Base-by-base conservation (phyloP, 2,888 invertebrate species). In the Drosophila hawaiiensis region DNA sequence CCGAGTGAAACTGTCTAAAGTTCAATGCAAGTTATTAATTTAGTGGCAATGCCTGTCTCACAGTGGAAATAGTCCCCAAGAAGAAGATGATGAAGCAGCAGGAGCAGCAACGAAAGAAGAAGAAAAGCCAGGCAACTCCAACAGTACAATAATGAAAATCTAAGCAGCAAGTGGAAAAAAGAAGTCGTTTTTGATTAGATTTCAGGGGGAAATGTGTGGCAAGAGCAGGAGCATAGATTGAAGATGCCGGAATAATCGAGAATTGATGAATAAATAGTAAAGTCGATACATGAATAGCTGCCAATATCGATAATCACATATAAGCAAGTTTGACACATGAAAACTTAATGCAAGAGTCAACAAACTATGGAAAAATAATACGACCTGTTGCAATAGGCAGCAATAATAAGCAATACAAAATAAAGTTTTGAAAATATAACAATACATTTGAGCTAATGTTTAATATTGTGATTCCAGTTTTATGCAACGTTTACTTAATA, bases 11-110 rank as follows among this genome's bases (percentile, higher is more conserved):
- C 60, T 54, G 68, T 19, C 65, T 50, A 68, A 66, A 76, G 65
- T 63, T 75, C 55, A 63, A 71, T 66, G 39, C 47, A 61, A 75
- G 41, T 68, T 78, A 75, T 74, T 64, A 65, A 74, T 78, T 73
- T 73, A 68, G 49, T 64, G 64, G 50, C 68, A 64, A 71, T 58
- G 16, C 25, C 47, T 4, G 19, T 0, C 37, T 10, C 37, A 14
- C 16, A 19, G 12, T 16, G 14, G n/a, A 5, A n/a, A 6, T 7
- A 6, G 12, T 37, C 28, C 7, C 37, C 25, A 25, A 28, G 9
- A 22, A 47, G 47, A 14, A 7, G 25, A 54, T 2, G 37, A 19
- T 5, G 54, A 28, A 64, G 12, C 16, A 28, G 25, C 4, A 28
- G 19, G 0, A 49, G 6, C 6, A 22, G 14, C 4, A 47, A 22